phyloP scores from a whole-genome alignment of 2,888 invertebrate species.

The Ectropis crepuscularia region DNA sequence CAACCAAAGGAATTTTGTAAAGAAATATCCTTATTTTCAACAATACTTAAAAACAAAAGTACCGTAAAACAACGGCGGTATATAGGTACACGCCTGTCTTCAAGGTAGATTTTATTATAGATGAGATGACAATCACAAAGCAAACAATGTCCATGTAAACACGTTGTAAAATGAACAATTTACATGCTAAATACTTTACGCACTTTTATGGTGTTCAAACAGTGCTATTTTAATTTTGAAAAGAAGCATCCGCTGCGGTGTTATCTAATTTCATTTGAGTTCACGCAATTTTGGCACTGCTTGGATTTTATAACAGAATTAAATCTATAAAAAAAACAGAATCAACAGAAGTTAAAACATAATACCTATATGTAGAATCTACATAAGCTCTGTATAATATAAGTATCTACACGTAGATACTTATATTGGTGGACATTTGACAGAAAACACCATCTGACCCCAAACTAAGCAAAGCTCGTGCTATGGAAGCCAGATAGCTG shows the following conservation, averaged over 20 bases:
- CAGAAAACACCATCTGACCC: too few species aligned
- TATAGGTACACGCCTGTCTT: slow-evolving; percentile 1
- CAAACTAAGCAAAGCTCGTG: too few species aligned
- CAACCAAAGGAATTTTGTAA: too few species aligned
- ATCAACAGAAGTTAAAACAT: too few species aligned
- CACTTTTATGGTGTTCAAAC: slow-evolving; percentile 22
- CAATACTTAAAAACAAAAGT: neutral
- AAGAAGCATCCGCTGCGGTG: slow-evolving; percentile 9
- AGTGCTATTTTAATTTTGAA: slow-evolving; percentile 11
- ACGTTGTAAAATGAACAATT: slow-evolving; percentile 24
- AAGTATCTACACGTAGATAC: too few species aligned
- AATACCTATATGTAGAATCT: too few species aligned
- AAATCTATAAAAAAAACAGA: too few species aligned
- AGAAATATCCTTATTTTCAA: neutral
- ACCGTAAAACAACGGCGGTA: neutral
- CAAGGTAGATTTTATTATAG: slow-evolving; percentile 23
- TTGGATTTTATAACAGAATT: too few species aligned
- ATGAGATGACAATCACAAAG: slow-evolving; percentile 27
- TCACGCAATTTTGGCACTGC: neutral
- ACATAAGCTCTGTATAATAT: too few species aligned
- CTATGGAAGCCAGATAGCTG: too few species aligned
- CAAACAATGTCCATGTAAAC: slow-evolving; percentile 25
- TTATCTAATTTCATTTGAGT: neutral
- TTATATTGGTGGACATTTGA: too few species aligned
- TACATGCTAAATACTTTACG: slow-evolving; percentile 20